Evolutionary conservation across 2,113 vertebrate genomes (phyloP).

Genomic region (Gallinago undulata): DNA sequence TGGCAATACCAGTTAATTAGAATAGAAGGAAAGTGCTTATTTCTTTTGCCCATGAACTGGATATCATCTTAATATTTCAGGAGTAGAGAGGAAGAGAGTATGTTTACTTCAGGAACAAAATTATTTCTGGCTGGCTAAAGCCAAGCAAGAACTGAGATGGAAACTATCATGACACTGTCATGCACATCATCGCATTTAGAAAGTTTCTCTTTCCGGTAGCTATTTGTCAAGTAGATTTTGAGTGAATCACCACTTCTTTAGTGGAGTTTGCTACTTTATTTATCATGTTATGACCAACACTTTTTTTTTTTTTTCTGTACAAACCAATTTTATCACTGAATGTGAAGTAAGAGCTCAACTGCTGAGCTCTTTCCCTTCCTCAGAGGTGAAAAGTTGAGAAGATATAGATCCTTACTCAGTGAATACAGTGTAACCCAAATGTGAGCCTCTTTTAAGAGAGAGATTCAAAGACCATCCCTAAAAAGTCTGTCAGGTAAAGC

Average conservation of each 20-base stretch:
- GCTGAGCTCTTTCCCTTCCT: not conserved
- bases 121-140: not conserved
- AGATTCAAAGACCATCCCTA: not conserved
- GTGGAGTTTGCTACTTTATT: not conserved
- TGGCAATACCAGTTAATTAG: conserved; percentile 15
- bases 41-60: not conserved
- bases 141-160: not conserved
- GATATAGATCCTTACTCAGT: not conserved
- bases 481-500: not conserved
- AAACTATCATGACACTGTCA: not conserved
- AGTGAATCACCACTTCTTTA: not conserved
- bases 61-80: not conserved
- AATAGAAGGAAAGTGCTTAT: not conserved
- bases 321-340: not conserved
- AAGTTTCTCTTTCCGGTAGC: not conserved
- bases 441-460: not conserved
- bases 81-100: not conserved
- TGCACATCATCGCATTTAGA: not conserved
- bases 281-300: accelerated
- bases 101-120: not conserved
- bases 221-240: not conserved
- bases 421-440: not conserved
- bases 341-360: not conserved
- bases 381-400: not conserved
- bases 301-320: not conserved